Base-by-base conservation (phyloP, 2,113 vertebrate genomes). In the Uria lomvia region DNA sequence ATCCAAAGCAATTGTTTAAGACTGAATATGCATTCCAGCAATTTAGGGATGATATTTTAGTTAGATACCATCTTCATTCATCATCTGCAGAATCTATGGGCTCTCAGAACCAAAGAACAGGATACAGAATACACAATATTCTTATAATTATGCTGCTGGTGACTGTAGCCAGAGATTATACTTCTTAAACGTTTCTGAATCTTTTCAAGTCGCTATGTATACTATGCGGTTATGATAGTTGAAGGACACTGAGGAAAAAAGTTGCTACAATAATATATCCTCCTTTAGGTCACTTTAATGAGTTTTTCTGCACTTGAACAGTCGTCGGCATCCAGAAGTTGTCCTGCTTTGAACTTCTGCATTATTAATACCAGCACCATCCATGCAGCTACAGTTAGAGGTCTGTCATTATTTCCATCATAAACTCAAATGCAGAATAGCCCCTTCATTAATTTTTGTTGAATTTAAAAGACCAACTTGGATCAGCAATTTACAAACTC, bases 221-320 rank as follows among this genome's bases (percentile, higher is more conserved):
- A 36, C 81, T 49, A 1, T 66, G 47, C 8, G 56, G 88, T 94
- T 88, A 95, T 78, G 87, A 90, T 76, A 85, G 93, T 59, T 76
- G 94, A 93, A 96, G 92, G 82, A 78, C 82, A 59, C 45, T 29
- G 42, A 76, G 77, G 75, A 77, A 85, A 90, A 90, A 86, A 55
- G 40, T 63, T 89, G 56, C 65, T 89, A 38, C 26, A 84, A 77
- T 92, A 73, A 84, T 72, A 76, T 66, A 91, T 75, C 40, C 72
- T 95, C 76, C 83, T 97, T 97, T 84, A 94, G 89, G 92, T 96
- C 65, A 90, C 87, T 96, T 86, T 91, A 93, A 97, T 96, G 96
- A 96, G 70, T 26, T 96, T 96, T 96, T 96, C 82, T 96, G 50
- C 66, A 62, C 56, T 95, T 86, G 70, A 96, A 49, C 76, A 76